A percentile compares a stretch with the other conserved stretches of the same genome.
Evolutionary conservation across 2,113 vertebrate species (phyloP).

Genomic region (Acrocephalus arundinaceus): DNA sequence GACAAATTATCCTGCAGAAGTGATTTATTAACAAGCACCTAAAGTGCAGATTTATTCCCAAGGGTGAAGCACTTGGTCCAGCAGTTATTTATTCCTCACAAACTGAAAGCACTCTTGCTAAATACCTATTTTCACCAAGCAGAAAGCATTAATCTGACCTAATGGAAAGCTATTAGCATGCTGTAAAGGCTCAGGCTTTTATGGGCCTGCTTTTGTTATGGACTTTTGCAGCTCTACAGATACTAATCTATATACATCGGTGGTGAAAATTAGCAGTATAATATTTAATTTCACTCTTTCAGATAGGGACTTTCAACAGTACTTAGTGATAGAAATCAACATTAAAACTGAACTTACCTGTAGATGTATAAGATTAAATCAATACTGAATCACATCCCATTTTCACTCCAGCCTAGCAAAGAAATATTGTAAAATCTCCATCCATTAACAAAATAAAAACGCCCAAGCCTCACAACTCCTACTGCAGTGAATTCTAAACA

Average conservation of each 20-base stretch:
- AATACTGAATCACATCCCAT: not conserved
- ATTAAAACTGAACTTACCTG: not conserved
- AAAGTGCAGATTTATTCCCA: conserved; percentile 12
- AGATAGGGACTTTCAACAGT: not conserved
- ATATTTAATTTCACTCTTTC: conserved; percentile 11
- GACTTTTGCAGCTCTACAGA: not conserved
- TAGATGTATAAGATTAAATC: not conserved
- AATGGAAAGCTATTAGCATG: conserved; percentile 49
- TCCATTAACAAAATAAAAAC: not conserved
- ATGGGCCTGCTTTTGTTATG: not conserved
- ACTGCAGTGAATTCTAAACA: not conserved
- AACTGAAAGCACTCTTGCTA: conserved; percentile 20
- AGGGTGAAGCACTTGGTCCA: not conserved
- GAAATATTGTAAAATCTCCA: not conserved
- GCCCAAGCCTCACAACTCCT: not conserved
- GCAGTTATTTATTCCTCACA: conserved; percentile 30
- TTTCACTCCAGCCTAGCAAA: not conserved
- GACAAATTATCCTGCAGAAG: not conserved
- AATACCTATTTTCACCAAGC: conserved; percentile 33
- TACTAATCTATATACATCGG: not conserved
- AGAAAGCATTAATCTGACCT: conserved; percentile 40
- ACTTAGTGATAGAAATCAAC: not conserved
- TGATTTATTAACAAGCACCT: not conserved
- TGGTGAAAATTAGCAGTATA: conserved; percentile 4
- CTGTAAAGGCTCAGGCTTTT: conserved; percentile 19